phyloP scores from a whole-genome alignment of 2,888 invertebrate genomes.

The Perizoma affinitatum region DNA sequence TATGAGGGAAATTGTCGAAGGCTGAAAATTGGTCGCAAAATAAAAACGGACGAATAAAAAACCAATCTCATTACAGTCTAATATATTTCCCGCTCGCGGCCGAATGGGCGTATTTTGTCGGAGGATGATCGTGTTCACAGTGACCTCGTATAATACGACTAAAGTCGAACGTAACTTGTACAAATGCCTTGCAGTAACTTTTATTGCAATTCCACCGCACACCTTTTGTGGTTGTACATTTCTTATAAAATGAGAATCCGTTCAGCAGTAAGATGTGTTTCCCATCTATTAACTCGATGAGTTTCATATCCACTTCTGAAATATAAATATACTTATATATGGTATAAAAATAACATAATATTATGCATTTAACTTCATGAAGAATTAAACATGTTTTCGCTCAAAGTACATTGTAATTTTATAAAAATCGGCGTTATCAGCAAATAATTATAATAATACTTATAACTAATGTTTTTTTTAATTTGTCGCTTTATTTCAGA shows the following conservation, averaged over 20 bases:
- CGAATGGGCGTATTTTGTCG: constrained; percentile 20
- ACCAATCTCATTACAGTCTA: not conserved
- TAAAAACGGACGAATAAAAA: too few relatives aligned
- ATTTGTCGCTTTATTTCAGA: too few relatives aligned
- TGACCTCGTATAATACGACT: constrained; percentile 19
- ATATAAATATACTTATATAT: not conserved
- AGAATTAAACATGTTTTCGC: too few relatives aligned
- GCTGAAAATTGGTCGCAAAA: too few relatives aligned
- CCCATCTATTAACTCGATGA: constrained; percentile 48
- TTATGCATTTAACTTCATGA: too few relatives aligned
- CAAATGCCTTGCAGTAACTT: constrained; percentile 46
- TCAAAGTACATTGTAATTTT: too few relatives aligned
- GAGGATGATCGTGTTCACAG: constrained; percentile 24
- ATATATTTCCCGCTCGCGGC: constrained; percentile 21
- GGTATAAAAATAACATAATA: too few relatives aligned
- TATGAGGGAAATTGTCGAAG: too few relatives aligned
- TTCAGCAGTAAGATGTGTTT: constrained; percentile 45
- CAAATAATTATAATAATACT: too few relatives aligned
- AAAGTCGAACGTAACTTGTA: constrained; percentile 40
- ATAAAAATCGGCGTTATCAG: too few relatives aligned
- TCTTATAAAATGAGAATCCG: constrained; percentile 53
- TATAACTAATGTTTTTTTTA: too few relatives aligned
- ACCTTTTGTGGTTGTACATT: constrained; percentile 29
- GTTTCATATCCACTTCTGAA: constrained; percentile 20
- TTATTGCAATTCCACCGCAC: constrained; percentile 52